phyloP scores from a whole-genome alignment of 2,113 vertebrate genomes.

The Gopherus flavomarginatus region DNA sequence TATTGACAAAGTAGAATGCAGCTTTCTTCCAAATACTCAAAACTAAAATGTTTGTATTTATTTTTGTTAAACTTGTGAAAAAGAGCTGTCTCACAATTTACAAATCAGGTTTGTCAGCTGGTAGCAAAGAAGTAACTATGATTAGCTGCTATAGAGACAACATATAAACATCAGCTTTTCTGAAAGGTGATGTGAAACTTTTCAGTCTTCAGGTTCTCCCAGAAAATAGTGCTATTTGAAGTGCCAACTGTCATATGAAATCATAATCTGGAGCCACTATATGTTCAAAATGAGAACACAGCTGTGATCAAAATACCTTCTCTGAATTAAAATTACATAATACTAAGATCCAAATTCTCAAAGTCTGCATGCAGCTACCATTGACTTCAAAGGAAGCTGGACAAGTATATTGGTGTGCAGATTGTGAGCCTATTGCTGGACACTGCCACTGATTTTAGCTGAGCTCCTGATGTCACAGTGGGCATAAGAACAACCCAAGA shows the following conservation, averaged over 20 bases:
- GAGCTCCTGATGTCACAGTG: neutral
- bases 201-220: constrained; percentile 38
- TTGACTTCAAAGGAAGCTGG: neutral
- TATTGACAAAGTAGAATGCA: neutral
- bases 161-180: constrained; percentile 48
- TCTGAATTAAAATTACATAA: neutral
- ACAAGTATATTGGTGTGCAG: neutral
- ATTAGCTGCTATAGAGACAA: constrained; percentile 62
- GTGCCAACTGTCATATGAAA: constrained; percentile 31
- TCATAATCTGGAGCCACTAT: constrained; percentile 55
- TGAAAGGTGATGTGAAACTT: constrained; percentile 61
- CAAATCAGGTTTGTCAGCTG: constrained; percentile 51
- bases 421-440: neutral
- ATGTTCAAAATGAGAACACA: constrained; percentile 39
- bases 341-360: neutral
- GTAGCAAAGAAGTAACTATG: constrained; percentile 58
- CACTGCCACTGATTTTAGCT: neutral
- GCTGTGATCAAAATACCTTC: constrained; percentile 46
- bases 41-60: neutral
- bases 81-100: constrained; percentile 35
- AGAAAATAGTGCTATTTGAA: constrained; percentile 13
- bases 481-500: neutral
- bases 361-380: neutral
- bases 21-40: neutral
- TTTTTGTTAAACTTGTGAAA: constrained; percentile 38